These are phyloP conservation scores for Rhynchophorus ferrugineus DNA, from an alignment of 1,140 invertebrate species.

Conservation along the genomic window DNA sequence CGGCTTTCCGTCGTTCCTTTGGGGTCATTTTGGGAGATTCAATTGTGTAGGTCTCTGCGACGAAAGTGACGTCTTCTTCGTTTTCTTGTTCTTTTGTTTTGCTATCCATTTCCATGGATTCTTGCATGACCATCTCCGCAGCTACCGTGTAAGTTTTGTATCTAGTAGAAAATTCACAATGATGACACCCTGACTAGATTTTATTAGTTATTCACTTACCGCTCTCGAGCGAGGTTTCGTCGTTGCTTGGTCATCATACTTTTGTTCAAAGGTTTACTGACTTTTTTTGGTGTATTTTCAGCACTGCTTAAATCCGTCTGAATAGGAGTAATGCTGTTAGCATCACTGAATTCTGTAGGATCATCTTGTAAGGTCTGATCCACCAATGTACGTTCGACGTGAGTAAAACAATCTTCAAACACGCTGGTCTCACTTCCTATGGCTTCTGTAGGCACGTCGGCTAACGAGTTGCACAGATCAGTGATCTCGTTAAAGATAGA, in stretches of 20 bases:
- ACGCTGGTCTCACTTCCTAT: slow-evolving; percentile 48
- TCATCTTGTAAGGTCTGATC: slow-evolving; percentile 22
- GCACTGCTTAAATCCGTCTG: slow-evolving; percentile 54
- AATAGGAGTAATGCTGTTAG: slow-evolving; percentile 42
- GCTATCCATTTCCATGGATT: slow-evolving; percentile 27
- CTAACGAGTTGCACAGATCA: slow-evolving; percentile 53
- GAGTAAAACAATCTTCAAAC: slow-evolving; percentile 46
- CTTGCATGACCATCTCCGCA: slow-evolving; percentile 45
- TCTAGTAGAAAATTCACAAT: too few species aligned
- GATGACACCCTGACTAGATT: slow-evolving; percentile 36
- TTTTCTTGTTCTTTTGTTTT: slow-evolving; percentile 5
- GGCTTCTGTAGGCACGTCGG: slow-evolving; percentile 51
- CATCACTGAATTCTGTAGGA: slow-evolving; percentile 35
- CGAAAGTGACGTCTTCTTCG: slow-evolving; percentile 2
- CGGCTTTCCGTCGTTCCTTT: slow-evolving; percentile 59
- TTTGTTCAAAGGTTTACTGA: slow-evolving; percentile 41
- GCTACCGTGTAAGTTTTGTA: slow-evolving; percentile 73
- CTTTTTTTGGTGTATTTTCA: slow-evolving; percentile 63
- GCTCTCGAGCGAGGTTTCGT: slow-evolving; percentile 60
- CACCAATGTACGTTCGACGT: slow-evolving; percentile 36
- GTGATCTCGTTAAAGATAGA: slow-evolving; percentile 55
- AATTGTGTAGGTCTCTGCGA: slow-evolving; percentile 17
- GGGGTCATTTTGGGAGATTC: slow-evolving; percentile 46
- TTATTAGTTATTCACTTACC: slow-evolving; percentile 5
- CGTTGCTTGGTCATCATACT: slow-evolving; percentile 68